phyloP scores from a whole-genome alignment of 2,113 vertebrate species.

The Phoenicopterus ruber region DNA sequence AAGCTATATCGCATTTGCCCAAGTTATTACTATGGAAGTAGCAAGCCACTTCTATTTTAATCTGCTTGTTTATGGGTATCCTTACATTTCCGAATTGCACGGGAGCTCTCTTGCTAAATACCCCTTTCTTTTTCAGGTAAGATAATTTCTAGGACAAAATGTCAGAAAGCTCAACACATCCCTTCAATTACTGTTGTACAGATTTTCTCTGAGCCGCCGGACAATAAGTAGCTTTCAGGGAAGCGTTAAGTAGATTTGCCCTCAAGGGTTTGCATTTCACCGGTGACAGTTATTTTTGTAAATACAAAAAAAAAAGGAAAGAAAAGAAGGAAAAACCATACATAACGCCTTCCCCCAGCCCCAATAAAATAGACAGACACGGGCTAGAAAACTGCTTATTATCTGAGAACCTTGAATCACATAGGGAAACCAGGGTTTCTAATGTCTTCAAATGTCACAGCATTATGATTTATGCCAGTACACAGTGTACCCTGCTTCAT shows the following conservation, averaged over 20 bases:
- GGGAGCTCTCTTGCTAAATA: conserved; percentile 12
- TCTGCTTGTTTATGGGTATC: conserved; percentile 8
- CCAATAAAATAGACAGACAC: conserved; percentile 1
- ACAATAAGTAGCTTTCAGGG: conserved; percentile 68
- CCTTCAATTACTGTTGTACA: conserved; percentile 55
- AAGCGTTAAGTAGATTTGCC: conserved; percentile 73
- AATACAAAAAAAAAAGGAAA: background rate
- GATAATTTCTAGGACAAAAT: conserved; percentile 41
- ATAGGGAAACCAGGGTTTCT: conserved; percentile 51
- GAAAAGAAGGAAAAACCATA: background rate
- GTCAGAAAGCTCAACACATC: conserved; percentile 24
- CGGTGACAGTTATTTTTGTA: conserved; percentile 71
- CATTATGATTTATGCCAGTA: conserved; percentile 67
- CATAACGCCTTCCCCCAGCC: background rate
- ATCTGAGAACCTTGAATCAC: conserved; percentile 49
- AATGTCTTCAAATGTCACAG: conserved; percentile 69
- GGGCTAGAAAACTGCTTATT: conserved; percentile 63
- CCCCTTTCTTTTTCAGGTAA: conserved; percentile 33
- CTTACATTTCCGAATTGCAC: background rate
- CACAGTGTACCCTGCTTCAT: conserved; percentile 64
- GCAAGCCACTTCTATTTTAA: conserved; percentile 18
- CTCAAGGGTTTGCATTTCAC: conserved; percentile 69
- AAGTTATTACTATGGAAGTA: background rate
- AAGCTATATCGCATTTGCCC: background rate
- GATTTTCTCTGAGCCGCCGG: conserved; percentile 65